Conservation (phyloP, 2,797 vertebrate genomes). For the Clarias pachynema region DNA sequence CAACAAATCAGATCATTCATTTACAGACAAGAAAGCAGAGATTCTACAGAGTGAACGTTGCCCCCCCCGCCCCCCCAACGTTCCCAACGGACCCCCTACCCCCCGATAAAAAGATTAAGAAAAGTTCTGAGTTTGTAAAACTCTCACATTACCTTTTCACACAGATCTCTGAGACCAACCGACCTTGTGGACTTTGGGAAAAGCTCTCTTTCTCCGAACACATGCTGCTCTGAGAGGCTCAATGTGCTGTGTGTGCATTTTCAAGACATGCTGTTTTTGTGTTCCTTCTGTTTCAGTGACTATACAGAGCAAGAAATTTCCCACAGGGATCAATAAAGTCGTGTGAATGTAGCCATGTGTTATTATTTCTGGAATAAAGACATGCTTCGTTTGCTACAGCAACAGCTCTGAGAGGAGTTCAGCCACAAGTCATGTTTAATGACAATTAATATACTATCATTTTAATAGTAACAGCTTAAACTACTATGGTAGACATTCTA, state of each 20-base stretch:
- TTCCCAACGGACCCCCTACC: no score
- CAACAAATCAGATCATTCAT: not conserved
- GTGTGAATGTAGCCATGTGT: not conserved
- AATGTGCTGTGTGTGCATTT: not conserved
- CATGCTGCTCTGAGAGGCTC: not conserved
- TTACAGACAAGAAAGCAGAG: not conserved
- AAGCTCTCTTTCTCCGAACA: not conserved
- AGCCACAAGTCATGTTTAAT: not conserved
- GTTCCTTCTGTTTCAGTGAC: not conserved
- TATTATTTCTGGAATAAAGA: not conserved
- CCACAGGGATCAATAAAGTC: not conserved
- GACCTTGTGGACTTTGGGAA: not conserved
- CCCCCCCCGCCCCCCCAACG: no score
- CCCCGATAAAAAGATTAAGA: not conserved
- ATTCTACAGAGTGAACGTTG: not conserved
- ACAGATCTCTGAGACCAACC: not conserved
- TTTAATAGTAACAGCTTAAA: not conserved
- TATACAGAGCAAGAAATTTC: not conserved
- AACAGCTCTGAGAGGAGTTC: not conserved
- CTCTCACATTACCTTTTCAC: not conserved
- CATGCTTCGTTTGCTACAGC: not conserved
- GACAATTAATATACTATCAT: not conserved
- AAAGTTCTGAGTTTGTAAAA: not conserved
- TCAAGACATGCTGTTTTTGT: no score
- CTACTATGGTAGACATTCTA: not conserved